Base-by-base conservation (phyloP, 2,888 invertebrate species). In the Lapara coniferarum region DNA sequence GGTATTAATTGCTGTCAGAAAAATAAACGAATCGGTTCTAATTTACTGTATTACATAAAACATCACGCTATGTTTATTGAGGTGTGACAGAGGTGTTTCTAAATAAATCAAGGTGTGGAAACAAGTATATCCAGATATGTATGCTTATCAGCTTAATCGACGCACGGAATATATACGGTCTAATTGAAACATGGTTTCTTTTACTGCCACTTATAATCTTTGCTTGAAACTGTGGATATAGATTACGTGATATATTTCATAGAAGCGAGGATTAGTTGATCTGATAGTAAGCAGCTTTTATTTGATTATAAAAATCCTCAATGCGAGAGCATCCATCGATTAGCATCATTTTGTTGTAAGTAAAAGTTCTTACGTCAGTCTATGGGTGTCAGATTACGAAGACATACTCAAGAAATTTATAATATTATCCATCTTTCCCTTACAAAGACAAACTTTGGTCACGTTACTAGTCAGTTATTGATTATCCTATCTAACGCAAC, bases 181-280 rank as follows among this genome's bases (percentile, higher is more conserved):
- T 57, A 57, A 57, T 57, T 57, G 30, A 46, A 63, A 63, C 63
- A 46, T 25, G 46, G 49, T 63, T 63, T 63, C 37, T 57, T 57
- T 57, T 14, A 57, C 25, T 57, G 19, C 19, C 16, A 2, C 57
- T 57, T 19, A 25, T 56, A 13, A 57, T 57, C 14, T 57, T 57
- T 37, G 30, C 37, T 37, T 57, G 37, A 56, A n/a, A 16, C 16
- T 56, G 44, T n/a, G 14, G 44, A 16, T 8, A 55, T 55, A 37
- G 7, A 37, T 7, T 37, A 37, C 14, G 37, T 30, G 14, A 37
- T 58, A 14, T 58, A 37, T 58, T 37, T 37, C 5, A 37, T 44
- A n/a, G 10, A n/a, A n/a, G 8, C 8, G n/a, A 16, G 10, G 55
- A 19, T 55, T 19, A 10, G 12, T 55, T 19, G 19, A 13, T 51